Evolutionary conservation across 2,113 vertebrate species (phyloP).

Genomic region (Hypomesus transpacificus): DNA sequence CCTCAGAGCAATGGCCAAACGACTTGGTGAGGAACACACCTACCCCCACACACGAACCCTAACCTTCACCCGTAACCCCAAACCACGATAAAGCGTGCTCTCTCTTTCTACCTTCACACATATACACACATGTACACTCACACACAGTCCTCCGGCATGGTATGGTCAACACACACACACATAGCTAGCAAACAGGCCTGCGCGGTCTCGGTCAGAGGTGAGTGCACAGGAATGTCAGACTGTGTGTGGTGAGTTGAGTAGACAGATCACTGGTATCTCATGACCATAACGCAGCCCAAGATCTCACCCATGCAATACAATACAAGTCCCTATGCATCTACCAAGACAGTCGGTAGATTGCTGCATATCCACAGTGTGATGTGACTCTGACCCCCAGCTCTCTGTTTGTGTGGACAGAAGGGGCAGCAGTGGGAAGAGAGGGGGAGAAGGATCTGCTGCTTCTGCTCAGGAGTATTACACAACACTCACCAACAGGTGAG

Average conservation of each 20-base stretch:
- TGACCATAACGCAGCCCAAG: background rate
- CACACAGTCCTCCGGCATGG: constrained; percentile 20
- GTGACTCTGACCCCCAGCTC: constrained; percentile 21
- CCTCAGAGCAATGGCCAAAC: constrained; percentile 68
- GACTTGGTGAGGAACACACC: constrained; percentile 59
- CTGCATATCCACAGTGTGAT: constrained; percentile 2
- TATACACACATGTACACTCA: constrained; percentile 45
- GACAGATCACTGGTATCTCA: background rate
- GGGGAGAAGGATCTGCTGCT: constrained; percentile 72
- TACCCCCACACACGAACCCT: constrained; percentile 40
- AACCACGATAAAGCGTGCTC: too few relatives aligned
- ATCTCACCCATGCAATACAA: too few relatives aligned
- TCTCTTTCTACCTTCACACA: constrained; percentile 3
- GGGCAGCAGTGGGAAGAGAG: constrained; percentile 63
- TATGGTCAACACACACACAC: constrained; percentile 36
- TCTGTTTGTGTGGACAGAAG: constrained; percentile 57
- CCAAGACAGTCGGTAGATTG: background rate
- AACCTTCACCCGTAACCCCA: constrained; percentile 7
- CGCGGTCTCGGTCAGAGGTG: constrained; percentile 61
- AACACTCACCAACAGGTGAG: constrained; percentile 63
- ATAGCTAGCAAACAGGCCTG: constrained; percentile 32
- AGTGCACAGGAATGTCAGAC: constrained; percentile 61
- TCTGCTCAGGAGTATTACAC: constrained; percentile 71
- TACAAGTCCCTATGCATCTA: too few relatives aligned
- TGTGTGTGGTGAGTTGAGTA: constrained; percentile 1